Percentiles rank a stretch among this genome's conserved stretches.
Evolutionary conservation across 2,797 vertebrate species (phyloP).

Genomic region (Manis javanica): DNA sequence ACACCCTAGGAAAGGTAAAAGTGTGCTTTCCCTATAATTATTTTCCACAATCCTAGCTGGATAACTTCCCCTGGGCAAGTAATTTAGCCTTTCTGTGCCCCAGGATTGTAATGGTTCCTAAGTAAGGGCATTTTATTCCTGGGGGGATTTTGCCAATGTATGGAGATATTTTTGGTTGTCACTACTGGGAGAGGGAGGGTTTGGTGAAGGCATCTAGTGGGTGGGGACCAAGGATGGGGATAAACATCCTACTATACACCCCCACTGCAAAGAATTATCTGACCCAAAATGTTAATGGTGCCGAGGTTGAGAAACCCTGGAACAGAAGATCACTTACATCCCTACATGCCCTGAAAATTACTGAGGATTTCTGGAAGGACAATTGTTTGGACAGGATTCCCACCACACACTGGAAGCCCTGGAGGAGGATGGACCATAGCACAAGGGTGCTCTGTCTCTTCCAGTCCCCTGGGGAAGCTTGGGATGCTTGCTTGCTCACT

Average conservation of each 20-base stretch:
- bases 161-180: neutral
- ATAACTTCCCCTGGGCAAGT: neutral
- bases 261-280: neutral
- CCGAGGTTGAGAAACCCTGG: neutral
- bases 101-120: neutral
- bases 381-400: neutral
- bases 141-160: neutral
- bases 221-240: neutral
- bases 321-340: neutral
- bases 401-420: too few relatives aligned
- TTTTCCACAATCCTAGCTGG: neutral
- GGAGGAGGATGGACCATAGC: neutral
- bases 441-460: neutral
- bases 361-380: neutral
- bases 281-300: neutral
- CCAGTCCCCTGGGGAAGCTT: neutral
- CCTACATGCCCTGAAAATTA: neutral
- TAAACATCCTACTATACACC: accelerated
- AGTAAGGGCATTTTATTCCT: neutral
- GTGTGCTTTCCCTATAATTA: neutral
- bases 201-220: neutral
- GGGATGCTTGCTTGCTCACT: neutral
- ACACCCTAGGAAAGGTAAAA: neutral
- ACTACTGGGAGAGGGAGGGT: neutral
- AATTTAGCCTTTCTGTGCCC: neutral